phyloP scores from a whole-genome alignment of 2,113 vertebrate genomes.

The Chaetops frenatus region DNA sequence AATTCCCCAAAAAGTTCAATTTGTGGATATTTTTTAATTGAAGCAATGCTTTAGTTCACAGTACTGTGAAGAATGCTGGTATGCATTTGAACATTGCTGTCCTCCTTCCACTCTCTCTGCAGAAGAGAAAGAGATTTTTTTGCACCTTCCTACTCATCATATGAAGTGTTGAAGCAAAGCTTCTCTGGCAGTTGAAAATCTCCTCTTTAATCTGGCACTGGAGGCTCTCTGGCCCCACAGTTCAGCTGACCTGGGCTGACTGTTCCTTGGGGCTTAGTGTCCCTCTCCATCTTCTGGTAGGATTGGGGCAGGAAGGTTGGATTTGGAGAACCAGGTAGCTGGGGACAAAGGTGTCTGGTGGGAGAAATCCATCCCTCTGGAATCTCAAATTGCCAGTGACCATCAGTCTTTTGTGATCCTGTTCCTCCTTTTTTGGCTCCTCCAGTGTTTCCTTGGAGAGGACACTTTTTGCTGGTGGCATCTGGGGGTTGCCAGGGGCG shows the following conservation, averaged over 20 bases:
- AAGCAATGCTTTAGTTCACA: not conserved
- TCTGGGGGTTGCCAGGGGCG: not conserved
- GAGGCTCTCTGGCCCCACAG: not conserved
- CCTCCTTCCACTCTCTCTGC: not conserved
- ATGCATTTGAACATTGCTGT: not conserved
- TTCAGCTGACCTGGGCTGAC: not conserved
- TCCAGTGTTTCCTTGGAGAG: not conserved
- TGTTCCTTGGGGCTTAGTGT: not conserved
- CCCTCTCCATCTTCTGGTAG: not conserved
- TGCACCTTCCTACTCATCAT: constrained; percentile 62
- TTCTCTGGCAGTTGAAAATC: not conserved
- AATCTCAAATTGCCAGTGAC: not conserved
- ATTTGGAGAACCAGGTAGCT: not conserved
- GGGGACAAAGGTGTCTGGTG: not conserved
- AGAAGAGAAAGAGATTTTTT: constrained; percentile 9
- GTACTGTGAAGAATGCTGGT: not conserved
- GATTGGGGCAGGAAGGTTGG: not conserved
- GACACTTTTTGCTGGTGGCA: not conserved
- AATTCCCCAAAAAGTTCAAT: not conserved
- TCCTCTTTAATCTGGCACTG: not conserved
- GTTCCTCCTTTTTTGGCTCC: not conserved
- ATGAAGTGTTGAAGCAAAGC: constrained; percentile 34
- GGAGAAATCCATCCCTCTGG: not conserved
- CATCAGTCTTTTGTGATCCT: not conserved
- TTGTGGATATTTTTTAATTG: not conserved